These are phyloP conservation scores for Corythornis cristatus DNA, from an alignment of 2,113 vertebrate species.

Conservation along the genomic window DNA sequence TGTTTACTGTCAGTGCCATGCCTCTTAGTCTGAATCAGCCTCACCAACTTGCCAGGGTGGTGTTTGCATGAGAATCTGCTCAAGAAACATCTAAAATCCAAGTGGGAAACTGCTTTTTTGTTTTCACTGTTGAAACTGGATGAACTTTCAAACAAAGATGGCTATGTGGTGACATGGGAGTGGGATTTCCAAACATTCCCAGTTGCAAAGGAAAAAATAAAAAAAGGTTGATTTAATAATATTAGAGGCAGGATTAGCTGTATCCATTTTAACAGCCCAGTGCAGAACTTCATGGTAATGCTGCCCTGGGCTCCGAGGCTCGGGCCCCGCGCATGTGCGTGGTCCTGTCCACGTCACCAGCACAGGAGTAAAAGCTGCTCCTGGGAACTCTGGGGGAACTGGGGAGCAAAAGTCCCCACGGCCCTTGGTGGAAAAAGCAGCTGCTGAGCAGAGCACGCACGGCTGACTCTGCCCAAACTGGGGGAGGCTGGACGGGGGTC, in stretches of 20 bases:
- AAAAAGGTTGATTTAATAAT: background rate
- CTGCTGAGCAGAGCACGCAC: background rate
- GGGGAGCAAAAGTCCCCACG: background rate
- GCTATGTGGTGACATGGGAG: background rate
- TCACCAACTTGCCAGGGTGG: background rate
- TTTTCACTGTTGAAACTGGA: background rate
- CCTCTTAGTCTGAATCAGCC: background rate
- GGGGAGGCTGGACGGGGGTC: rapidly evolving
- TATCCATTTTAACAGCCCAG: background rate
- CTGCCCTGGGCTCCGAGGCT: too few species aligned
- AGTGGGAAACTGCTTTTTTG: conserved; percentile 11
- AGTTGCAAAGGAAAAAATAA: background rate
- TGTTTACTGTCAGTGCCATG: background rate
- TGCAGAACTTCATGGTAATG: rapidly evolving
- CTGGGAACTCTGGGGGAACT: background rate
- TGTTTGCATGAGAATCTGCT: background rate
- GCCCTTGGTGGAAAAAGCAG: background rate
- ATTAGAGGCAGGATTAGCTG: background rate
- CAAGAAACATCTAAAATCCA: background rate
- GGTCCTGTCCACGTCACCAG: background rate
- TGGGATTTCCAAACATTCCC: background rate
- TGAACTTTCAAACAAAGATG: conserved; percentile 12
- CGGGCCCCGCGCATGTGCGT: too few species aligned
- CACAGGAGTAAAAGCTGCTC: background rate
- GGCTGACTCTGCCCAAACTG: rapidly evolving